These are phyloP conservation scores for Acanthosoma haemorrhoidale DNA, from an alignment of 2,888 invertebrate species.

Conservation along the genomic window DNA sequence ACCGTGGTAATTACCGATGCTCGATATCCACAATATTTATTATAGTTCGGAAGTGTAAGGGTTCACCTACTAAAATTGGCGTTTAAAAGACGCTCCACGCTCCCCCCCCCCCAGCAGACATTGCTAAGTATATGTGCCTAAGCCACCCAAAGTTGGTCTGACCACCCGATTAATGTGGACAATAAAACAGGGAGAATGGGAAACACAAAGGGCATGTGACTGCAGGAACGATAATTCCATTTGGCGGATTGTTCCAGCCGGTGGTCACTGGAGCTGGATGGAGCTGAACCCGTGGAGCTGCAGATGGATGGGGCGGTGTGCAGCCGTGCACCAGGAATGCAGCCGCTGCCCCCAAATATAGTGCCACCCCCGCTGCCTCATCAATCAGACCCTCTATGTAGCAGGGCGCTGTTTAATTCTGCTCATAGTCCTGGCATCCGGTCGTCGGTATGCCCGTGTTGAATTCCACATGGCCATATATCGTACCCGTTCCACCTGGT, in stretches of 20 bases:
- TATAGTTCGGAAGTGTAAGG: too few species aligned
- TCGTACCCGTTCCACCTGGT: too few species aligned
- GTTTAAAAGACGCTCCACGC: too few species aligned
- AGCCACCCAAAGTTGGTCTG: too few species aligned
- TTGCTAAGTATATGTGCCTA: too few species aligned
- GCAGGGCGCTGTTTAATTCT: not conserved
- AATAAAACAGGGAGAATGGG: not conserved
- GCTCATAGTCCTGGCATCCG: too few species aligned
- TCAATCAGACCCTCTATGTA: not conserved
- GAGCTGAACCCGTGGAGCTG: not conserved
- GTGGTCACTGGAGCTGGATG: not conserved
- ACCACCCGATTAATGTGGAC: not conserved
- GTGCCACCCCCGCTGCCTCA: not conserved
- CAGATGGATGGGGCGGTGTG: not conserved
- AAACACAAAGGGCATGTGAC: not conserved
- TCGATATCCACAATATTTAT: too few species aligned
- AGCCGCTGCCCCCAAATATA: not conserved
- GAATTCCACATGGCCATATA: too few species aligned
- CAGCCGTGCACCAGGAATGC: not conserved
- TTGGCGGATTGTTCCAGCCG: conserved; percentile 3
- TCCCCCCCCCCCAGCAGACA: too few species aligned
- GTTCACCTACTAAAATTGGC: too few species aligned
- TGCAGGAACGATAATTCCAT: conserved; percentile 17
- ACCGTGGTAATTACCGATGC: too few species aligned
- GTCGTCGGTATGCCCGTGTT: too few species aligned